Evolutionary conservation across 2,113 vertebrate genomes (phyloP).

Genomic region (Uria lomvia): DNA sequence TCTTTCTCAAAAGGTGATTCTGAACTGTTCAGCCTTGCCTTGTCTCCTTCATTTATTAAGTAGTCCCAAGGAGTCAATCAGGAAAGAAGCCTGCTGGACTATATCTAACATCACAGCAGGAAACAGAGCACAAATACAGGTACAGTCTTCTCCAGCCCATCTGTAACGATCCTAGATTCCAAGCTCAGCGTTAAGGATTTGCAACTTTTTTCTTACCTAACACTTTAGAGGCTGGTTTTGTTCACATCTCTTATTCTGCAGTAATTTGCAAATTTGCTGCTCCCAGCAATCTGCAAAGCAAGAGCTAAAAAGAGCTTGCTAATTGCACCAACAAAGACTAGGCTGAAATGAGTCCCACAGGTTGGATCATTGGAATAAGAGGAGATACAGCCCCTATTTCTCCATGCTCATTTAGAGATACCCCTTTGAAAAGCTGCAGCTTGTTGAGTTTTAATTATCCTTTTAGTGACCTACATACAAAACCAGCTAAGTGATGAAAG

Average conservation of each 20-base stretch:
- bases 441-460: not conserved
- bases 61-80: slow-evolving; percentile 96
- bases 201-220: not conserved
- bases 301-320: not conserved
- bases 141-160: slow-evolving; percentile 12
- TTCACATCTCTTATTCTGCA: not conserved
- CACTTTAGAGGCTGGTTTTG: not conserved
- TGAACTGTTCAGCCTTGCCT: slow-evolving; percentile 97
- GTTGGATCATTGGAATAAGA: not conserved
- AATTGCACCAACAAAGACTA: not conserved
- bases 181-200: not conserved
- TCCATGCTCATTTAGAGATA: not conserved
- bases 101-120: slow-evolving; percentile 99
- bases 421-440: not conserved
- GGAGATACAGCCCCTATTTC: not conserved
- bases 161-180: not conserved
- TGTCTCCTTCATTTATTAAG: slow-evolving; percentile 96
- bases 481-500: not conserved
- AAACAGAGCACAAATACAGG: slow-evolving; percentile 97
- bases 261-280: not conserved
- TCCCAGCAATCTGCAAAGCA: not conserved
- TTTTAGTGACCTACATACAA: not conserved
- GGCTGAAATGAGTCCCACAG: not conserved
- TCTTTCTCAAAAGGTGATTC: slow-evolving; percentile 83
- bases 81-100: slow-evolving; percentile 98